Base-by-base conservation (phyloP, 2,797 vertebrate genomes). In the Trematomus bernacchii region DNA sequence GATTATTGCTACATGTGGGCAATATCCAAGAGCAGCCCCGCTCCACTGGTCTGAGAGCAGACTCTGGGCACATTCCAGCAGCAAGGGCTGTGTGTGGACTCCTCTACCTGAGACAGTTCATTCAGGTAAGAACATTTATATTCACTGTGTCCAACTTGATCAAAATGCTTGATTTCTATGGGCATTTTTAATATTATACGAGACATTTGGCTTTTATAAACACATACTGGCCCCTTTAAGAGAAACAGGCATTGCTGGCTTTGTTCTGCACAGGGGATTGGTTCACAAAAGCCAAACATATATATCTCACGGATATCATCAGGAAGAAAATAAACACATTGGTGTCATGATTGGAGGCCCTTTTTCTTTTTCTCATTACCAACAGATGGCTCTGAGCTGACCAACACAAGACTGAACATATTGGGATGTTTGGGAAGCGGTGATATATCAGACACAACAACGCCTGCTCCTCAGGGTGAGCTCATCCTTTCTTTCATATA, bases 1-100 rank as follows among this genome's bases (percentile, higher is more conserved):
- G 79, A 73, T 67, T 65, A 76, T 13, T 46, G 69, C 30, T 53
- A 5, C 48, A 64, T 46, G 60, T 52, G 37, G 21, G 59, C 44
- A 64, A 60, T 69, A 72, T 62, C 73, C 66, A 74, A 68, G 16
- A 70, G 37, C 57, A 72, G 42, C 65, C 14, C 33, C 11, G 23
- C 14, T 62, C 54, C 51, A 46, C 59, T 62, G 60, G 18, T 30
- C 64, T 14, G 40, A 72, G 27, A 57, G 10, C 13, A 62, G 59
- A 30, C 61, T 75, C 42, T 79, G 51, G 55, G 47, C 64, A 57
- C 18, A 47, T 59, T 10, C 71, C 13, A n/a, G 53, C 10, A 15
- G 15, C 54, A 19, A 11, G n/a, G n/a, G 1, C 23, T 54, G 42
- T 64, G 19, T 14, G 27, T 77, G 58, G 55, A 68, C 8, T 46